Conservation (phyloP, 2,888 invertebrate genomes). For the Syritta pipiens region DNA sequence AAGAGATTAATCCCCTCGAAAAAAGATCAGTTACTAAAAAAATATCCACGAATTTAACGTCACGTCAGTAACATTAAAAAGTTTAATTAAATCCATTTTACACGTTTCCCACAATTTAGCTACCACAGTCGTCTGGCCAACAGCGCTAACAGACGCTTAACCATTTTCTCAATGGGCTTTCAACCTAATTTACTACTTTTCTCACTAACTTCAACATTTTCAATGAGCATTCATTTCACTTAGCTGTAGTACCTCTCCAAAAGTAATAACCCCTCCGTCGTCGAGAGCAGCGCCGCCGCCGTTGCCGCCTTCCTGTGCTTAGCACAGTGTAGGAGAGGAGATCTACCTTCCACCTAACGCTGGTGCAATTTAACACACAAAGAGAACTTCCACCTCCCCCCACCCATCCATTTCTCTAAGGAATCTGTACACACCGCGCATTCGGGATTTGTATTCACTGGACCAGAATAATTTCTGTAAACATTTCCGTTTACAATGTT, state of each 20-base stretch:
- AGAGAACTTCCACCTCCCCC: constrained; percentile 7
- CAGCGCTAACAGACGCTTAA: constrained; percentile 51
- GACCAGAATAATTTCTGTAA: constrained; percentile 64
- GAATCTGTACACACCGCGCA: constrained; percentile 30
- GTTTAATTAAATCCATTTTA: constrained; percentile 58
- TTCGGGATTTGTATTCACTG: constrained; percentile 39
- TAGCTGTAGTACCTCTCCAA: constrained; percentile 57
- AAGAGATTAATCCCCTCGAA: neutral
- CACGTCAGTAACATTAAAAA: constrained; percentile 20
- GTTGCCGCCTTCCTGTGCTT: constrained; percentile 42
- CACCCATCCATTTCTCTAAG: neutral
- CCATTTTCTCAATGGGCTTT: constrained; percentile 60
- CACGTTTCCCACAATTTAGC: constrained; percentile 9
- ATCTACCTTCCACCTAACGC: neutral
- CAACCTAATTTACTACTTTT: constrained; percentile 67
- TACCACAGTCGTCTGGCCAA: constrained; percentile 51
- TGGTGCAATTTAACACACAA: constrained; percentile 40
- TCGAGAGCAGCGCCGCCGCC: too few relatives aligned
- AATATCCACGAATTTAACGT: neutral
- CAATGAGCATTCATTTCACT: constrained; percentile 66
- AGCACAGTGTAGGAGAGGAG: too few relatives aligned
- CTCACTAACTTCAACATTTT: constrained; percentile 64
- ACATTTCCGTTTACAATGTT: constrained; percentile 67
- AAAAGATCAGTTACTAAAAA: neutral
- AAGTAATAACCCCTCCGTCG: constrained; percentile 60